Base-by-base conservation (phyloP, 2,888 invertebrate species). In the Eristalis tenax region DNA sequence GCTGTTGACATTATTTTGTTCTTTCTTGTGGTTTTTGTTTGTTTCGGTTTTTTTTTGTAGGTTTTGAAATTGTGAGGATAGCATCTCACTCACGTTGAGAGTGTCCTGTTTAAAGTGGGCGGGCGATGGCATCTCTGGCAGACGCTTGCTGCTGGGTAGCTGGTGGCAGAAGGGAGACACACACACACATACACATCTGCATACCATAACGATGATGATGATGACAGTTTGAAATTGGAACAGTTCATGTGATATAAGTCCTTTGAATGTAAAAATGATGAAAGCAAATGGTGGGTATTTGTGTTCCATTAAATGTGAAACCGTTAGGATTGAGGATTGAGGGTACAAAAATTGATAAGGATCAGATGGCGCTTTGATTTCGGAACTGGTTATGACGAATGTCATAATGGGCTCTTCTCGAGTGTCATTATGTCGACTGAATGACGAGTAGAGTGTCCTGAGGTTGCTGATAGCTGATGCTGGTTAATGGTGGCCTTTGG, bases 221-320 rank as follows among this genome's bases (percentile, higher is more conserved):
- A 73, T 79, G 83, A 73, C 78, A 76, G 83, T 83, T 80, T 22
- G 66, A 65, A 87, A 87, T 80, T 80, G 83, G 87, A 83, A 83
- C 87, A 83, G 87, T 76, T 87, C 79, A 87, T 87, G 70, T 83
- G 83, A 87, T 83, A 87, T 82, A 66, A 86, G 75, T 87, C 87
- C 83, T 87, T 87, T 87, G 83, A 87, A 87, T 69, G 70, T 78
- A 64, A 80, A 76, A 73, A 73, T 22, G 59, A 23, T 22, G 59
- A 23, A 23, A 28, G 64, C 11, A 74, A 61, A 73, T 64, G 71
- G 83, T 87, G 79, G 71, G 79, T 87, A 83, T 87, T 87, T 87
- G 79, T 87, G 83, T 87, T 87, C 73, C 79, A 83, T 87, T 76
- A 80, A 76, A 83, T 80, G 78, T 32, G 78, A 74, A 70, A 22